A percentile compares a stretch with the other conserved stretches of the same genome.
Evolutionary conservation across 2,113 vertebrate species (phyloP).

Genomic region (Xenus cinereus): DNA sequence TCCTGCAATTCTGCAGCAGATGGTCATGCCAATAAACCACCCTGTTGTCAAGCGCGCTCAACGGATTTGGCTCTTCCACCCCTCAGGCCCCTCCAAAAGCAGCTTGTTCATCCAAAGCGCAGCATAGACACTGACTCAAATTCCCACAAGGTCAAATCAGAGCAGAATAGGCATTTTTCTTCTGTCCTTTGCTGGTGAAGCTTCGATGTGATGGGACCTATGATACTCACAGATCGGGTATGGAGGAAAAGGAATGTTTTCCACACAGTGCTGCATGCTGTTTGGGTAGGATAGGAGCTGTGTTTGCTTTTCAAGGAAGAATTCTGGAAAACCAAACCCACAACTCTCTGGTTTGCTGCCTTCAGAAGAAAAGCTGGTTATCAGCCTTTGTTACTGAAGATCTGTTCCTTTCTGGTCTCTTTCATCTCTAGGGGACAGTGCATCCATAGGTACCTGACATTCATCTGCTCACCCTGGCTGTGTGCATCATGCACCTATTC

Average conservation of each 20-base stretch:
- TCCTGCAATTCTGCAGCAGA: not conserved
- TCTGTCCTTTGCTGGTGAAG: not conserved
- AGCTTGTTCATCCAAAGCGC: not conserved
- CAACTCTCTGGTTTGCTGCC: not conserved
- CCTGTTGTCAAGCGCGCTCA: not conserved
- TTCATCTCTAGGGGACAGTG: not conserved
- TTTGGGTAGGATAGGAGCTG: not conserved
- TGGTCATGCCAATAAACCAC: not conserved
- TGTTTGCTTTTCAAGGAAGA: not conserved
- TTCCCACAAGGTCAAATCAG: not conserved
- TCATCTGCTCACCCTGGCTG: not conserved
- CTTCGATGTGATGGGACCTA: not conserved
- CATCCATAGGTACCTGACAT: not conserved
- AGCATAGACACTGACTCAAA: not conserved
- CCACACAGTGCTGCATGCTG: accelerated
- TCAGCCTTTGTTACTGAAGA: not conserved
- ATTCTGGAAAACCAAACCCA: not conserved
- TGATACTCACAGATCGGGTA: not conserved
- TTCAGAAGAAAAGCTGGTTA: not conserved
- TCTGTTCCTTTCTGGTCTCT: not conserved
- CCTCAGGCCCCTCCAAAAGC: not conserved
- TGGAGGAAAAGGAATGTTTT: not conserved
- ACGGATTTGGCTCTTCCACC: not conserved
- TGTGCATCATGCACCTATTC: not conserved
- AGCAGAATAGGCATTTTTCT: not conserved